Base-by-base conservation (phyloP, 2,113 vertebrate species). In the Nipponia nippon region DNA sequence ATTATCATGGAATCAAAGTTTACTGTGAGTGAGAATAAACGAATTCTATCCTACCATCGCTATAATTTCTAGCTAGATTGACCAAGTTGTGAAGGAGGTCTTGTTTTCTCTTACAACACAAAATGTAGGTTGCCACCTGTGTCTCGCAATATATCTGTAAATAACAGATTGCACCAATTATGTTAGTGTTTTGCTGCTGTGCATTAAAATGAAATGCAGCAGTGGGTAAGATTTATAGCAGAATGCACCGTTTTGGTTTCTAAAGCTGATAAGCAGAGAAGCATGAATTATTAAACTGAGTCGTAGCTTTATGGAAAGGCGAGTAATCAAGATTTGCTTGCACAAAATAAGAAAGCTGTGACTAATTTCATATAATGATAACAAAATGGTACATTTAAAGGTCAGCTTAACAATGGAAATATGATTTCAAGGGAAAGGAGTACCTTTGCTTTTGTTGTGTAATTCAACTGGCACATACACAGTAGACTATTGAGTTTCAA, bases 91-190 rank as follows among this genome's bases (percentile, higher is more conserved):
- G 70, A 97, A 90, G 80, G 76, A 96, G 71, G 23, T 77, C 53
- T 93, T 71, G 26, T 79, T 92, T 95, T 93, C 77, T 83, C 72
- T 81, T 78, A 32, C 20, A 90, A 56, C 42, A 86, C 73, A 95
- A 93, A 96, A 97, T 94, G 62, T 69, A 67, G 53, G 73, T 96
- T 96, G 61, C 71, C 96, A 97, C 92, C 90, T 97, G 50, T 36
- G 46, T 96, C 91, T 97, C 70, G 5, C 87, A 13, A 40, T 46
- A 18, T 83, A 94, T 97, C 93, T 97, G 94, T 97, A 96, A 98
- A 97, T 96, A 98, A 95, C 92, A 97, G 94, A 97, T 97, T 97
- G 95, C 53, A 95, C 90, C 94, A 98, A 96, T 98, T 98, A 97
- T 42, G 62, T 78, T 95, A 82, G 87, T 89, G 88, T 94, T 97